Conservation (phyloP, 2,888 invertebrate genomes). For the Cinara cedri region DNA sequence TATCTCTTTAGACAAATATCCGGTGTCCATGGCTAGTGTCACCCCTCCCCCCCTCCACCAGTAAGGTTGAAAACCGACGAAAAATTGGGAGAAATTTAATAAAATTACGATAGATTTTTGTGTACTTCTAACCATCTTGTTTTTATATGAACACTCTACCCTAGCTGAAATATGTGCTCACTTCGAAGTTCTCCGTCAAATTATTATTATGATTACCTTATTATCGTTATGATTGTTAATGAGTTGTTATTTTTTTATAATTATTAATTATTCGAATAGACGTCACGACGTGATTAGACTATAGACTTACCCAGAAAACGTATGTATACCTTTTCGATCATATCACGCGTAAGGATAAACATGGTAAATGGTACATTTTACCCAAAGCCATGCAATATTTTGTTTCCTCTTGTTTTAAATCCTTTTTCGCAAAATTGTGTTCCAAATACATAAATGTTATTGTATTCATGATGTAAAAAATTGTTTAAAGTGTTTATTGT, state of each 20-base stretch:
- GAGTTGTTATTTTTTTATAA: not conserved
- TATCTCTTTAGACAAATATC: not conserved
- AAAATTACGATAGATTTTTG: not conserved
- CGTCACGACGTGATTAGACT: not conserved
- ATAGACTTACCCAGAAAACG: not conserved
- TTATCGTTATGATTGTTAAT: not conserved
- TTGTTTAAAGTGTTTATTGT: slow-evolving; percentile 9
- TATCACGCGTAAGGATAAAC: slow-evolving; percentile 25
- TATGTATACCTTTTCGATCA: slow-evolving; percentile 12
- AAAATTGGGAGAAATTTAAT: not conserved
- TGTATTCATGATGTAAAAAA: slow-evolving; percentile 24
- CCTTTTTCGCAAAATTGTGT: not conserved
- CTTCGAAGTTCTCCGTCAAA: slow-evolving; percentile 5
- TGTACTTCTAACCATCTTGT: not conserved
- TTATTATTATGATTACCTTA: not conserved
- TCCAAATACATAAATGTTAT: not conserved
- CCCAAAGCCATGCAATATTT: not conserved
- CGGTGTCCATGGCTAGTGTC: too few species aligned
- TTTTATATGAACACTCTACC: not conserved
- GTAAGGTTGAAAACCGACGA: not conserved
- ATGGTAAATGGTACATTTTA: slow-evolving; percentile 22
- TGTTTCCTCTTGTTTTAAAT: not conserved
- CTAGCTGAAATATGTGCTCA: slow-evolving; percentile 9
- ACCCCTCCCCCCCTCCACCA: too few species aligned
- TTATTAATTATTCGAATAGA: not conserved